Conservation (phyloP, 2,797 vertebrate genomes). For the Centropyge bicolor region DNA sequence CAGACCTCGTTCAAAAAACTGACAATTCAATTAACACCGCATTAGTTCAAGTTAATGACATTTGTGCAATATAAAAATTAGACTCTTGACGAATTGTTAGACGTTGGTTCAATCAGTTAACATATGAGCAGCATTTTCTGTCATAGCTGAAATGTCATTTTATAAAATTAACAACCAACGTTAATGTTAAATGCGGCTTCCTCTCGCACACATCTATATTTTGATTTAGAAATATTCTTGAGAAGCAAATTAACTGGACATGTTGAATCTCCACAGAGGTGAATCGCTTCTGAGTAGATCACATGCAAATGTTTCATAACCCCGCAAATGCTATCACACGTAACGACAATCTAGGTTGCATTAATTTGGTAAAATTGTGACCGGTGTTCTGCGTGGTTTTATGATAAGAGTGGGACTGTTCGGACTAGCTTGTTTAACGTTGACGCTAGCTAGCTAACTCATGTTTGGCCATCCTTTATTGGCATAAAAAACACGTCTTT, state of each 20-base stretch:
- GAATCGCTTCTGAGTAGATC: neutral
- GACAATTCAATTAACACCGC: neutral
- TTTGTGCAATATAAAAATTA: accelerated
- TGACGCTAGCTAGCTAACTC: conserved; percentile 76
- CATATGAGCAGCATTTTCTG: neutral
- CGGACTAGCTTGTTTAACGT: conserved; percentile 58
- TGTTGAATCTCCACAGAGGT: neutral
- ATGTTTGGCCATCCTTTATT: conserved; percentile 53
- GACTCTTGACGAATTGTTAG: neutral
- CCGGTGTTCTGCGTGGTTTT: neutral
- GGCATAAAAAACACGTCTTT: conserved; percentile 25
- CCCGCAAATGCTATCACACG: neutral
- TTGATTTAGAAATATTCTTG: neutral
- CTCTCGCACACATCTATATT: neutral
- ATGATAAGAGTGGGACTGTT: conserved; percentile 9
- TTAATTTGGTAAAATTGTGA: neutral
- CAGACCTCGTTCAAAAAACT: neutral
- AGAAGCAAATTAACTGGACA: neutral
- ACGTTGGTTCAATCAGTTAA: neutral
- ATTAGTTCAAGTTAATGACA: neutral
- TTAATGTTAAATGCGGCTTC: neutral
- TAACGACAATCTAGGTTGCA: neutral
- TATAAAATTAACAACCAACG: conserved; percentile 21
- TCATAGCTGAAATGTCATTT: neutral
- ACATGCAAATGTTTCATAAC: neutral